phyloP scores from a whole-genome alignment of 2,888 invertebrate genomes.

The Mesochorus sp. region DNA sequence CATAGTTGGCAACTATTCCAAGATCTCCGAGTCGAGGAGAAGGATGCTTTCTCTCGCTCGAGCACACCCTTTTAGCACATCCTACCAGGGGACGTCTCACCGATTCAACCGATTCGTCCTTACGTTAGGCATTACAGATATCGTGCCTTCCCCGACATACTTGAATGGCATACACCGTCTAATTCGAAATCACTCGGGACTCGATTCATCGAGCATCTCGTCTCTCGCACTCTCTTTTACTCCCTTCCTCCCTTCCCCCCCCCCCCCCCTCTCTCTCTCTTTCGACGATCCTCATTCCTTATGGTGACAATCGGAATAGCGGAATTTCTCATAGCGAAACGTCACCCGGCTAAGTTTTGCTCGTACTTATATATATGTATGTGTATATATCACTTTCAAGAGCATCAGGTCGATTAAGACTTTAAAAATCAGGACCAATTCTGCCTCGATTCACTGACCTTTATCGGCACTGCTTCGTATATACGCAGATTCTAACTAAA shows the following conservation, averaged over 20 bases:
- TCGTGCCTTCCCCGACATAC: constrained; percentile 13
- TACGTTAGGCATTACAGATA: neutral
- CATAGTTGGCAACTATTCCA: constrained; percentile 62
- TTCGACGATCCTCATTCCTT: neutral
- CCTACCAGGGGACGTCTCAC: constrained; percentile 31
- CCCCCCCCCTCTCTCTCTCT: neutral
- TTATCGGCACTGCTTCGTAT: too few relatives aligned
- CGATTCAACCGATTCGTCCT: constrained; percentile 17
- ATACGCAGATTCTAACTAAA: too few relatives aligned
- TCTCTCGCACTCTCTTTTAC: neutral
- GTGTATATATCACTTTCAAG: neutral
- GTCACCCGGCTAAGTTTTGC: neutral
- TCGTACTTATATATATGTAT: neutral
- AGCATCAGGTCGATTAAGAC: neutral
- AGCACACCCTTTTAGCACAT: constrained; percentile 1
- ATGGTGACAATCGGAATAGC: neutral
- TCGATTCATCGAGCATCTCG: constrained; percentile 33
- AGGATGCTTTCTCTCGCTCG: constrained; percentile 10
- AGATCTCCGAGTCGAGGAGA: constrained; percentile 43
- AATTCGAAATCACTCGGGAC: constrained; percentile 47
- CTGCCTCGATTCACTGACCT: neutral
- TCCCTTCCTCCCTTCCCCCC: neutral
- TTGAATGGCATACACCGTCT: constrained; percentile 50
- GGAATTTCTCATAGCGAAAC: constrained; percentile 26
- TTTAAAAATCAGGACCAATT: neutral